Percentiles rank a stretch among this genome's conserved stretches.
Conservation (phyloP, 2,888 invertebrate genomes). For the Apamea anceps region DNA sequence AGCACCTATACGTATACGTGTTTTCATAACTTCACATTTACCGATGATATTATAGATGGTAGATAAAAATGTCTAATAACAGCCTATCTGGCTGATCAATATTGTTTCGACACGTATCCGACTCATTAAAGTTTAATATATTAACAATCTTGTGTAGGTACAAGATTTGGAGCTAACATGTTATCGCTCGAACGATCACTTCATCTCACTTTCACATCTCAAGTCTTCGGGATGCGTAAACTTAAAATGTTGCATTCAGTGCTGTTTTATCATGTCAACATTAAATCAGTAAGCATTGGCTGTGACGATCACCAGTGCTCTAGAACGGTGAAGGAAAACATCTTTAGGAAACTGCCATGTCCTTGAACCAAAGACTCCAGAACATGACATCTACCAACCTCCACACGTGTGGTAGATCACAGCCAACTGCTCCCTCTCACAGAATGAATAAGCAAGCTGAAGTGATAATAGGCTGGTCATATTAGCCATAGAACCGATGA, state of each 20-base stretch:
- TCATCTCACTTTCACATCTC: slow-evolving; percentile 45
- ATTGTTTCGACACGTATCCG: slow-evolving; percentile 51
- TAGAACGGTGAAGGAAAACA: background rate
- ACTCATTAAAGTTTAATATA: slow-evolving; percentile 47
- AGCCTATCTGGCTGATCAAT: slow-evolving; percentile 27
- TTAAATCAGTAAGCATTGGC: background rate
- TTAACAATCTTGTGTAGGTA: slow-evolving; percentile 32
- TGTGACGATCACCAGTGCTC: background rate
- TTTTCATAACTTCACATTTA: background rate
- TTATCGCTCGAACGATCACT: slow-evolving; percentile 23
- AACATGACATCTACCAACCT: background rate
- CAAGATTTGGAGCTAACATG: slow-evolving; percentile 28
- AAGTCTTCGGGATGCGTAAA: slow-evolving; percentile 33
- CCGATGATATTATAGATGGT: background rate
- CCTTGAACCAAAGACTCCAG: background rate
- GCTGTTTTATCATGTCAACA: background rate
- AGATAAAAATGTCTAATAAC: slow-evolving; percentile 36
- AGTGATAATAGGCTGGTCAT: background rate
- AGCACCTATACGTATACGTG: background rate
- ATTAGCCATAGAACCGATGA: background rate
- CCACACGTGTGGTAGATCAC: too few relatives aligned
- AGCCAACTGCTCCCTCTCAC: background rate
- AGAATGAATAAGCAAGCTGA: background rate
- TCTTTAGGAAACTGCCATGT: too few relatives aligned
- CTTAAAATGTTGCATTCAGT: slow-evolving; percentile 4